Percentiles rank a stretch among this genome's conserved stretches.
Evolutionary conservation across 23 tunicate species (phyloP).

Genomic region (Botrylloides violaceus): DNA sequence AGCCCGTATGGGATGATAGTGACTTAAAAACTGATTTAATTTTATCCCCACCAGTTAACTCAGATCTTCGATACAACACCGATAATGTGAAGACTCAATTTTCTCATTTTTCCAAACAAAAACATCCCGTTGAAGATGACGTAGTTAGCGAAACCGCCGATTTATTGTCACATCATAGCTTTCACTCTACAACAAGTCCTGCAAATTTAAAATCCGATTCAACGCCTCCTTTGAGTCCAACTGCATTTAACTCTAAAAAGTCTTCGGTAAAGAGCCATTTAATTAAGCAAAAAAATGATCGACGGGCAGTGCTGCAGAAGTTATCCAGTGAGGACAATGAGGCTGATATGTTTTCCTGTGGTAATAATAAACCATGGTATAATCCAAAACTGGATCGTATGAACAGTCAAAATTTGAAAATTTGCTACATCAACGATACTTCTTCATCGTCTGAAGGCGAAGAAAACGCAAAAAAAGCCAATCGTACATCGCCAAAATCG

Average conservation of each 20-base stretch:
- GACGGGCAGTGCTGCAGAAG: conserved; percentile 51
- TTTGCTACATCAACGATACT: conserved; percentile 78
- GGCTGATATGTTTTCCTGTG: conserved; percentile 14
- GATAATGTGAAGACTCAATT: neutral
- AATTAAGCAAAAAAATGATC: conserved; percentile 55
- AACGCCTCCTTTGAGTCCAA: neutral
- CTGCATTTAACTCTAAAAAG: neutral
- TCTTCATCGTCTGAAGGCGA: conserved; percentile 56
- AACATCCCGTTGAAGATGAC: neutral
- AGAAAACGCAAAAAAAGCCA: conserved; percentile 8
- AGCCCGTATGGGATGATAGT: conserved; percentile 78
- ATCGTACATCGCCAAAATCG: neutral
- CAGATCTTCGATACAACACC: neutral
- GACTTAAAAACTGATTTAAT: conserved; percentile 42
- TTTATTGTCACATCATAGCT: neutral
- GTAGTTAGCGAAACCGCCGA: neutral
- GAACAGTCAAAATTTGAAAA: conserved; percentile 63
- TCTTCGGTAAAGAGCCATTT: neutral
- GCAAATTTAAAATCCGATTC: neutral
- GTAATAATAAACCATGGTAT: conserved; percentile 46
- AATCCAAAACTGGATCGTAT: conserved; percentile 26
- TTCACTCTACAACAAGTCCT: neutral
- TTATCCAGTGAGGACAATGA: conserved; percentile 40
- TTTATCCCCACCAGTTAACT: conserved; percentile 17
- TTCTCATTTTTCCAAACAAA: neutral